These are phyloP conservation scores for Potamilus streckersoni DNA, from an alignment of 1,140 invertebrate genomes.

Conservation along the genomic window DNA sequence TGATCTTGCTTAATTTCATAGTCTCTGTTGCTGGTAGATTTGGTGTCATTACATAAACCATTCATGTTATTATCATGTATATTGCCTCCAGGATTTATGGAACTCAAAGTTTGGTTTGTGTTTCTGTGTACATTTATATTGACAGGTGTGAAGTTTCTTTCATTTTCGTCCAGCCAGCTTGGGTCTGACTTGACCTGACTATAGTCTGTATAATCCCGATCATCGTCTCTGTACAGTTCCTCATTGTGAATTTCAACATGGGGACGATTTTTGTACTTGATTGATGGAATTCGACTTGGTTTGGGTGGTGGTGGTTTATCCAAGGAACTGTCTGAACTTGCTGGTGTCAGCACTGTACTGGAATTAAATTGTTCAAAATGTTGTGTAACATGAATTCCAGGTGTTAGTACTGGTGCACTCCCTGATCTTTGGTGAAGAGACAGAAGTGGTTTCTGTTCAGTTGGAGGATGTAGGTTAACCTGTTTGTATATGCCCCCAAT, in stretches of 20 bases:
- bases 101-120: constrained; percentile 11
- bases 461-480: constrained; percentile 2
- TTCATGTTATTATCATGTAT: constrained; percentile 54
- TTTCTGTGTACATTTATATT: constrained; percentile 10
- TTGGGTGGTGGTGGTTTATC: constrained; percentile 76
- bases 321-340: constrained; percentile 58
- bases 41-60: constrained; percentile 9
- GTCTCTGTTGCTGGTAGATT: background rate
- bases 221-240: constrained; percentile 59
- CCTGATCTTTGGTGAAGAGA: constrained; percentile 61
- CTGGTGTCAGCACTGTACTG: constrained; percentile 26
- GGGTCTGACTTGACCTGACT: constrained; percentile 57
- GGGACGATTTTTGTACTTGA: constrained; percentile 59
- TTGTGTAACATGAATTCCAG: constrained; percentile 53
- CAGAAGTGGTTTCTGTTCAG: constrained; percentile 46
- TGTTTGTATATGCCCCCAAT: constrained; percentile 24
- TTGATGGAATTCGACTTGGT: constrained; percentile 75
- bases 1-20: constrained; percentile 21
- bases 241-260: constrained; percentile 49
- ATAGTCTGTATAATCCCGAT: constrained; percentile 64
- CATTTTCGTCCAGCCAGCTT: constrained; percentile 45
- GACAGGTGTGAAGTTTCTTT: constrained; percentile 4
- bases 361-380: constrained; percentile 14
- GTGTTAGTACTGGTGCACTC: constrained; percentile 73
- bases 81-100: constrained; percentile 1